Evolutionary conservation across 2,797 vertebrate species (phyloP), one percentile per base, ranked within the genome.

Genomic region (Pseudomugil tenellus): DNA sequence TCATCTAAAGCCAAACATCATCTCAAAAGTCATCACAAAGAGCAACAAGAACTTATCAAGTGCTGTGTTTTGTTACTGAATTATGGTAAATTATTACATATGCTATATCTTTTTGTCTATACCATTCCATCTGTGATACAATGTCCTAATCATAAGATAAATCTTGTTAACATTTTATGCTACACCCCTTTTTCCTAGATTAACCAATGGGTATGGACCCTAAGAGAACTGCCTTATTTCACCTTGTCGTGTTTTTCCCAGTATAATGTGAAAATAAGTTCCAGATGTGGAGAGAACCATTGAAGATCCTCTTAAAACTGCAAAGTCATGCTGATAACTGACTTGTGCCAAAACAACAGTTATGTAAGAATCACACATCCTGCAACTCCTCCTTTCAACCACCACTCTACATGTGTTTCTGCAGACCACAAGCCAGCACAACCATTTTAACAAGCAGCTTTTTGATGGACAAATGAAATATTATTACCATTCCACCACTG

Each of bases 401-500:
- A 31, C 6, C 37, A 2, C n/a, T 67, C 11, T 53, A 14, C 35
- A 31, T 43, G 28, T 21, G 32, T 34, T 68, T 63, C 58, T 69
- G n/a, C 2, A 62, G 12, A 32, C 43, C 31, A 51, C 57, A 67
- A 65, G 29, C 39, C 41, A 25, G 39, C 5, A 21, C 3, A 28
- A 52, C 61, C 59, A 21, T 17, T 16, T 41, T 21, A 48, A 34
- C n/a, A 59, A n/a, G 54, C 57, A 35, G 8, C 39, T n/a, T 55
- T 58, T 56, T 58, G 39, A 9, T 23, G 28, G 9, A 32, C 58
- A n/a, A 59, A 60, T 16, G 2, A 19, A 8, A 43, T n/a, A 9
- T 21, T n/a, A 78, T 94, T 91, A 99, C 97, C 98, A 99, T 35
- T 99, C 96, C 0, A 95, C 96, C 69, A 95, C 93, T 12, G 96